Conservation (phyloP, 1,140 invertebrate species). For the Lordiphosa collinella region DNA sequence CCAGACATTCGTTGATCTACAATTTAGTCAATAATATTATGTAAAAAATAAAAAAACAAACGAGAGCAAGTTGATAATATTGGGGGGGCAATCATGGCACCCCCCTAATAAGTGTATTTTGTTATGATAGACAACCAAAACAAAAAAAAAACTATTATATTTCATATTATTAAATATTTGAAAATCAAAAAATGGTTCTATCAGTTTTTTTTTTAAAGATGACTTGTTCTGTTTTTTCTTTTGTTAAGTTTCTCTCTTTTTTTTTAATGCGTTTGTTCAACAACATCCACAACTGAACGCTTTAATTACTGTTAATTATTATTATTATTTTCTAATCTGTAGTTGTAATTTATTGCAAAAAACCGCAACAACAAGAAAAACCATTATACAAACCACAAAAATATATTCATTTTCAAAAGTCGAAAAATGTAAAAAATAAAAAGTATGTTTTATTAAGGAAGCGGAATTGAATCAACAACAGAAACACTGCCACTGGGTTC, state of each 20-base stretch:
- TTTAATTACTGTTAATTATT: conserved; percentile 69
- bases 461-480: too few relatives aligned
- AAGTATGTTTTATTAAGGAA: too few relatives aligned
- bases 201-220: conserved; percentile 43
- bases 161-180: conserved; percentile 20
- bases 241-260: conserved; percentile 54
- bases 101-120: conserved; percentile 18
- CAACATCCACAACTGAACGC: conserved; percentile 39
- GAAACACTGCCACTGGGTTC: too few relatives aligned
- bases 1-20: conserved; percentile 75
- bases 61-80: conserved; percentile 2
- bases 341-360: conserved; percentile 63
- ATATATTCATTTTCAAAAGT: conserved; percentile 48
- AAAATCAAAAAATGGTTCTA: conserved; percentile 14
- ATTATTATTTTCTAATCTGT: conserved; percentile 57
- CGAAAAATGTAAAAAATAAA: not conserved
- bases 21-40: conserved; percentile 72
- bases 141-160: too few relatives aligned
- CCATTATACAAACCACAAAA: conserved; percentile 41
- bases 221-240: conserved; percentile 40
- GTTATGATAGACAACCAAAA: conserved; percentile 29
- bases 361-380: conserved; percentile 44
- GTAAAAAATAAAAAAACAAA: conserved; percentile 24
- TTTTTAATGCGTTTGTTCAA: conserved; percentile 28
- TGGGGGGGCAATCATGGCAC: not conserved